Evolutionary conservation across 2,113 vertebrate genomes (phyloP).

Genomic region (Nansenia antarctica): DNA sequence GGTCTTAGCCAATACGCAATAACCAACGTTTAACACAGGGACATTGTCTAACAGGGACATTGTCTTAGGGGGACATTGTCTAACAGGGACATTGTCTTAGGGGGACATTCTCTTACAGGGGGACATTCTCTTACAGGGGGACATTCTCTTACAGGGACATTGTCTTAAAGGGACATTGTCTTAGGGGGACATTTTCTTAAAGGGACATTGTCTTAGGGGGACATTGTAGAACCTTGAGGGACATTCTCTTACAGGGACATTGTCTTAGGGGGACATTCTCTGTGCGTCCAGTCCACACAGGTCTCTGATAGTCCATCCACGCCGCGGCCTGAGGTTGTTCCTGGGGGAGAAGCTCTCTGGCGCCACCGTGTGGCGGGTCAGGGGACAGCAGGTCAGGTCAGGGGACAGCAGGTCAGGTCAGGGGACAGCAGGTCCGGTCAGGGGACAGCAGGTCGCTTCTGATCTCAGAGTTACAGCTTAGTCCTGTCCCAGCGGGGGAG

Average conservation of each 20-base stretch:
- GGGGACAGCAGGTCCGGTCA: background rate
- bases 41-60: too few species aligned
- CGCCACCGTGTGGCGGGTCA: conserved; percentile 8
- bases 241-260: background rate
- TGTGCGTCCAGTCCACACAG: background rate
- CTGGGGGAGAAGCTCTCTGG: background rate
- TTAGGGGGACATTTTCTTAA: too few species aligned
- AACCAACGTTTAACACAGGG: too few species aligned
- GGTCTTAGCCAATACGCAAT: too few species aligned
- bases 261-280: too few species aligned
- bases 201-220: background rate
- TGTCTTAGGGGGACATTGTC: too few species aligned
- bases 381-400: background rate
- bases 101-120: too few species aligned
- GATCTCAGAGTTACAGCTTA: conserved; percentile 23
- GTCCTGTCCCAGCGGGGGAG: background rate
- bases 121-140: too few species aligned
- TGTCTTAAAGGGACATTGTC: too few species aligned
- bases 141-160: too few species aligned
- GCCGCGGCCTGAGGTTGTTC: background rate
- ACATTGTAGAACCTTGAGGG: background rate
- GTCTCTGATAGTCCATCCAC: background rate
- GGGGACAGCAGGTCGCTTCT: conserved; percentile 17
- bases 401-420: background rate
- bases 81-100: too few species aligned